phyloP scores from a whole-genome alignment of 1,140 invertebrate genomes.

The Portunus trituberculatus region DNA sequence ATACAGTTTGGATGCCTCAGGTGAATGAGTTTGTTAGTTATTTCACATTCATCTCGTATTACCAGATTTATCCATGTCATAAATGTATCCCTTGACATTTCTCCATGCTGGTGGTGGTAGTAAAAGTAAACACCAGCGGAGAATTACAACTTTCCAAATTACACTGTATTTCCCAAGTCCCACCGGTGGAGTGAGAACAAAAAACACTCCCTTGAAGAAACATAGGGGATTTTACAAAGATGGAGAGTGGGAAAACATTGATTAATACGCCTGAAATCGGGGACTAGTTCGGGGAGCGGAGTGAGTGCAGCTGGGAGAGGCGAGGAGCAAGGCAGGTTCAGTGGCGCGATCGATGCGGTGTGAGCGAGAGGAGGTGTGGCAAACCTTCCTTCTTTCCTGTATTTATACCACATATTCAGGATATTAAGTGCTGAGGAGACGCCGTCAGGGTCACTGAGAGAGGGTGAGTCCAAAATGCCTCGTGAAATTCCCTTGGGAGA shows the following conservation, averaged over 20 bases:
- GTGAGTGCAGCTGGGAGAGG: too few species aligned
- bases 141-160: background rate
- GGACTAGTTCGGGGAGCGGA: constrained; percentile 64
- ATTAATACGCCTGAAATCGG: background rate
- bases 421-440: background rate
- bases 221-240: background rate
- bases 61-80: background rate
- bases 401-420: background rate
- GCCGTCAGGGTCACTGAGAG: background rate
- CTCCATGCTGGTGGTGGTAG: background rate
- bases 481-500: background rate
- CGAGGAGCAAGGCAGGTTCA: background rate
- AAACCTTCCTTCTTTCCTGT: constrained; percentile 36
- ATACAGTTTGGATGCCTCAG: too few species aligned
- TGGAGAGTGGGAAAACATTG: background rate
- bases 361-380: constrained; percentile 67
- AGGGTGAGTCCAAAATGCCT: constrained; percentile 15
- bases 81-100: background rate
- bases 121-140: background rate
- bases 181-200: background rate
- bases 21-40: background rate
- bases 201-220: background rate
- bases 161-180: background rate
- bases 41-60: background rate
- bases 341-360: constrained; percentile 71